A percentile compares a stretch with the other conserved stretches of the same genome.
These are phyloP conservation scores for Chaunax sp. DNA, from an alignment of 2,797 vertebrate genomes.

Conservation along the genomic window DNA sequence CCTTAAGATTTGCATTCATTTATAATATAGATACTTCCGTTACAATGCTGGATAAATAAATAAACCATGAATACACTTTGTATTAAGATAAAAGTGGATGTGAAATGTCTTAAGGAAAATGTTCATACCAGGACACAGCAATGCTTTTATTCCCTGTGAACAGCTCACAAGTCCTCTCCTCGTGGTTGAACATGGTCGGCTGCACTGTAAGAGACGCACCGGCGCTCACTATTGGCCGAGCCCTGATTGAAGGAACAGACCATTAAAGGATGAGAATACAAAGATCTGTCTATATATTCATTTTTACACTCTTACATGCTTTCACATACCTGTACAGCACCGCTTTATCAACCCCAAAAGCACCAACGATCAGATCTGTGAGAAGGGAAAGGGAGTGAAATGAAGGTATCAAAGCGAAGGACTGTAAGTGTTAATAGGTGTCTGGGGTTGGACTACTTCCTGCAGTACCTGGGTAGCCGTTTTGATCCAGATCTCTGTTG, in stretches of 20 bases:
- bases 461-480: slow-evolving; percentile 90
- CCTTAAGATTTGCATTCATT: background rate
- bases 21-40: background rate
- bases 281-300: background rate
- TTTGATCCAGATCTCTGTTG: slow-evolving; percentile 88
- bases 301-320: background rate
- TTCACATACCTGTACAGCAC: slow-evolving; percentile 89
- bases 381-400: slow-evolving; percentile 11
- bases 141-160: slow-evolving; percentile 71
- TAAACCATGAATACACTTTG: no score
- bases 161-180: slow-evolving; percentile 88
- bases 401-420: background rate
- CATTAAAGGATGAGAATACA: background rate
- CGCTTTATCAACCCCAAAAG: slow-evolving; percentile 89
- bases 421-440: background rate
- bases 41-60: background rate
- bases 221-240: slow-evolving; percentile 90
- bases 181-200: slow-evolving; percentile 92
- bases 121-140: slow-evolving; percentile 87
- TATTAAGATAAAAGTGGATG: no score
- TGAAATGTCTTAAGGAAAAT: background rate
- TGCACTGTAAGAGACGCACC: slow-evolving; percentile 87
- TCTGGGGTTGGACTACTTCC: background rate
- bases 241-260: slow-evolving; percentile 74
- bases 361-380: slow-evolving; percentile 92